Evolutionary conservation across 2,797 vertebrate species (phyloP), one percentile per base, ranked within the genome.

Genomic region (Enteromius treurensis): DNA sequence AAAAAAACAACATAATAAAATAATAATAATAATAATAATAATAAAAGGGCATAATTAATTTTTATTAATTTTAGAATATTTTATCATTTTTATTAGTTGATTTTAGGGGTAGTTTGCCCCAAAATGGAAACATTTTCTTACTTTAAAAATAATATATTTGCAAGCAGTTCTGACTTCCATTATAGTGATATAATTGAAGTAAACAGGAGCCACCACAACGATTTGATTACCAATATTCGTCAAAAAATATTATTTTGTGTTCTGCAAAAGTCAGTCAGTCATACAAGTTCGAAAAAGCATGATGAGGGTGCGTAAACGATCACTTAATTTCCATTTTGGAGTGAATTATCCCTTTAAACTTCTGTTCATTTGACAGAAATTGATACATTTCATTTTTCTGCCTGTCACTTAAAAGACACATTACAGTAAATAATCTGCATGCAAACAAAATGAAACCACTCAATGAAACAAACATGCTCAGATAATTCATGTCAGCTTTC

Each of bases 401-500:
- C 4, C 40, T 37, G 11, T 29, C 26, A 42, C 40, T 15, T 58
- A 37, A 6, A 60, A 70, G 10, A 67, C 49, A 29, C 19, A 15
- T 70, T 76, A 26, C 69, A 60, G 45, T 34, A 51, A 81, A 34
- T 42, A 21, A 79, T 51, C 82, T 8, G 23, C 83, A 86, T 86
- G 82, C 83, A 85, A 40, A 86, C 65, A 80, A 26, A 69, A 32
- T 32, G 32, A 53, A 81, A 71, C 2, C 40, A 77, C 32, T 2
- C 14, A 5, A 64, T 75, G 80, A 40, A 58, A 70, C 26, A 81
- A 80, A 23, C 85, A 86, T 88, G 82, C 85, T 73, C 23, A 4
- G 69, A 77, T 68, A 62, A 21, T 34, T 62, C 40, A 80, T 29
- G 23, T 42, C 23, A 73, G 17, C 69, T 37, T 58, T 82, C 15